Evolutionary conservation across 2,888 invertebrate species (phyloP).

Genomic region (Perdita meconis): DNA sequence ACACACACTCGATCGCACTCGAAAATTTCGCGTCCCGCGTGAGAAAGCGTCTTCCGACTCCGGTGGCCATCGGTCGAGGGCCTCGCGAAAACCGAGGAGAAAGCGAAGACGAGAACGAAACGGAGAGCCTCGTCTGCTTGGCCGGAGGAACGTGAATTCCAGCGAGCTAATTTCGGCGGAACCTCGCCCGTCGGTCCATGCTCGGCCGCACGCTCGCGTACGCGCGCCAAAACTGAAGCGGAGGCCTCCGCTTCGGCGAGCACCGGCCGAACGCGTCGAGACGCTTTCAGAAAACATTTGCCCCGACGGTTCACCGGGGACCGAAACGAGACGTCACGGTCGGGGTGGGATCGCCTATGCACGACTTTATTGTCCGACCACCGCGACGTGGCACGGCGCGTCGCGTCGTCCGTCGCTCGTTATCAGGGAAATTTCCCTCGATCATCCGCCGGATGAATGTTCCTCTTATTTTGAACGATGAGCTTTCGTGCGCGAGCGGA

Average conservation of each 20-base stretch:
- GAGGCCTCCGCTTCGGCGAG: slow-evolving; percentile 63
- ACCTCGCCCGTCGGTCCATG: slow-evolving; percentile 31
- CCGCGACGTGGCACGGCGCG: too few relatives aligned
- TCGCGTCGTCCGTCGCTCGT: slow-evolving; percentile 13
- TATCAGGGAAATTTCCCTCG: background rate
- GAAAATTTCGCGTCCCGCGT: background rate
- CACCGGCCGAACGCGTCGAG: slow-evolving; percentile 37
- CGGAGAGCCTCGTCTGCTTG: background rate
- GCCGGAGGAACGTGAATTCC: slow-evolving; percentile 35
- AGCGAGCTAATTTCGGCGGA: slow-evolving; percentile 69
- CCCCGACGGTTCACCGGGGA: slow-evolving; percentile 41
- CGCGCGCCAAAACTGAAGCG: slow-evolving; percentile 76
- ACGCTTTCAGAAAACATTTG: slow-evolving; percentile 74
- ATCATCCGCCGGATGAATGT: background rate
- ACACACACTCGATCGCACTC: background rate
- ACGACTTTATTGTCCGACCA: slow-evolving; percentile 39
- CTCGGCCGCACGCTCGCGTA: slow-evolving; percentile 72
- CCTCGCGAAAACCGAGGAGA: background rate
- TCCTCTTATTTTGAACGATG: too few relatives aligned
- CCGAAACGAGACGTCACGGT: slow-evolving; percentile 44
- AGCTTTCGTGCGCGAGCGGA: too few relatives aligned
- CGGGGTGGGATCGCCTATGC: slow-evolving; percentile 21
- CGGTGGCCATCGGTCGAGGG: background rate
- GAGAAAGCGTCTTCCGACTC: background rate
- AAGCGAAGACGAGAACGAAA: too few relatives aligned